Evolutionary conservation across 2,113 vertebrate species (phyloP).

Genomic region (Phrynosoma blainvillii): DNA sequence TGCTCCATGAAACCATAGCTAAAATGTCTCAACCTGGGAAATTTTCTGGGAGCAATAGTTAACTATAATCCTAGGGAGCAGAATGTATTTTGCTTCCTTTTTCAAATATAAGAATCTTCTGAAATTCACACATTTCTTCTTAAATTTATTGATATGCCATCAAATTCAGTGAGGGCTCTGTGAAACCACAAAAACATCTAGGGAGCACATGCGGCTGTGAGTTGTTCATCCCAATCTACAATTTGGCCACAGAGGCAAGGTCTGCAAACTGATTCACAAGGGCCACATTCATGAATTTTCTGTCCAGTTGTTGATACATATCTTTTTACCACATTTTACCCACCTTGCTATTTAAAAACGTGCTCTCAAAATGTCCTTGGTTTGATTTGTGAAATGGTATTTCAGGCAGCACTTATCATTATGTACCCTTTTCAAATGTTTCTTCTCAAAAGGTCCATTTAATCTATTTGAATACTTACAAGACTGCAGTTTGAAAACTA

Average conservation of each 20-base stretch:
- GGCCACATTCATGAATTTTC: not conserved
- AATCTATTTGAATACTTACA: not conserved
- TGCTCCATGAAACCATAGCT: not conserved
- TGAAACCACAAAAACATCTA: no score
- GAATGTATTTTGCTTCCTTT: no score
- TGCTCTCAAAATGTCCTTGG: not conserved
- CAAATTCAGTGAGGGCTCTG: no score
- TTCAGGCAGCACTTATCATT: not conserved
- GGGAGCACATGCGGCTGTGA: no score
- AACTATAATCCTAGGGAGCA: no score
- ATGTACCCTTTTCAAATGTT: conserved; percentile 19
- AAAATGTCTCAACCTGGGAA: not conserved
- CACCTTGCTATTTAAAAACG: not conserved
- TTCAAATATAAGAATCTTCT: no score
- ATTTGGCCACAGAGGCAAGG: no score
- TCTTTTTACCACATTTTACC: not conserved
- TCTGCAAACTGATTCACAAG: no score
- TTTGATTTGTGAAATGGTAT: not conserved
- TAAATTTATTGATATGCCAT: no score
- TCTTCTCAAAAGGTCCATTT: conserved; percentile 15
- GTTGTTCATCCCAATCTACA: no score
- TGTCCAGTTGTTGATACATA: not conserved
- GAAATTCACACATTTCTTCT: no score
- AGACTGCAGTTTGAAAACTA: not conserved
- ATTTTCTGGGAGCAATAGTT: not conserved